Base-by-base conservation (phyloP, 2,113 vertebrate species). In the Tapirus terrestris region DNA sequence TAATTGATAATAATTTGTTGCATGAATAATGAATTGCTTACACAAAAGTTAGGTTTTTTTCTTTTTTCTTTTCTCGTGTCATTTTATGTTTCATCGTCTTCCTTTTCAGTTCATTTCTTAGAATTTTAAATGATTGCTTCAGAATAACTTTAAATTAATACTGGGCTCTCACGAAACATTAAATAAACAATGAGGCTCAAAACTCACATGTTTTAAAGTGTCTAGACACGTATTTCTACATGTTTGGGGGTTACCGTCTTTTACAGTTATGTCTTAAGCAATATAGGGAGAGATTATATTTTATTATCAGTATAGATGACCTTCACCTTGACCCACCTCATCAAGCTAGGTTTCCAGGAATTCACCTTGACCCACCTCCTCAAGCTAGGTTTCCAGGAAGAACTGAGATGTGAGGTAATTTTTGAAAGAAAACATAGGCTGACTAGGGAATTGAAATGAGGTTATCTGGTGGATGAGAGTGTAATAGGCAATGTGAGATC, bases 291-390 rank as follows among this genome's bases (percentile, higher is more conserved):
- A 91, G 39, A 75, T 25, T 51, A 25, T 61, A 73, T 65, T 94
- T 92, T 93, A 72, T 81, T 72, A 58, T 39, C 61, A n/a, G 29
- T 88, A 17, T 31, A 63, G 80, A 60, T 68, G 94, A 65, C 82
- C 77, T 76, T 97, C 53, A 82, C 33, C 73, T 89, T 83, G 91
- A 92, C 45, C 53, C 12, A 81, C 29, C 21, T 72, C 73, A 91
- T 92, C 60, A 80, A 72, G 70, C 39, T 61, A 63, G 61, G 43
- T 33, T 95, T 96, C 92, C 63, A 89, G 79, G 89, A 95, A 91
- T 76, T 97, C 53, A 82, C 33, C 73, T 89, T 83, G 91, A 92
- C 45, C 53, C 12, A 81, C 29, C 21, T 72, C 73, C 89, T 92
- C 60, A 80, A 72, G 70, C 39, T 61, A 63, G 61, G 43, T 33